Evolutionary conservation across 1,140 invertebrate genomes (phyloP), one percentile per base, ranked within the genome.

Genomic region (Meteorus sp.): DNA sequence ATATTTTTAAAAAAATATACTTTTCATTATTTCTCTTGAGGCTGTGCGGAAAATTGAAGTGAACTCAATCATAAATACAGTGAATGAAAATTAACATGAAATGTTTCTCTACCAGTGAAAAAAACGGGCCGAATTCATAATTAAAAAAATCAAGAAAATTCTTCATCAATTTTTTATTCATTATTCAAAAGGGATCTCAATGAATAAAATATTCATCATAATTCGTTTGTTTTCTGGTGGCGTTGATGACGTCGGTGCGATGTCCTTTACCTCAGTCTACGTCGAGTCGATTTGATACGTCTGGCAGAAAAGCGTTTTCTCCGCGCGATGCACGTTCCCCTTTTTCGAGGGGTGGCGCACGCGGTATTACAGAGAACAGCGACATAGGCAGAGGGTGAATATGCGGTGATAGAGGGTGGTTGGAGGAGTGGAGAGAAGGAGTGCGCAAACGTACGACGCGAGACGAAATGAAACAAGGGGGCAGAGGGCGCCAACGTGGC

Each of bases 401-500:
- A 33, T 9, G 45, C 7, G 29, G 48, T 27, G 47, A 25, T 52
- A 22, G 33, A 11, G n/a, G n/a, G n/a, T 11, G 27, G 29, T 37
- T 4, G 17, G 25, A 23, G 27, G 9, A 27, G 50, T 27, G 51
- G 27, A 43, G 27, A 43, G 27, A 52, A 31, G 35, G n/a, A 35
- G 50, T 31, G 50, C 50, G 33, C 35, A 15, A 52, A 37, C 33
- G 50, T 37, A n/a, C n/a, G n/a, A n/a, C 8, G 20, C 25, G 35
- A 39, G 35, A 39, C 3, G 17, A 39, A 15, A 15, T 15, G 35
- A 39, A 15, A 39, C n/a, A 25, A 48, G 31, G 31, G 70, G 64
- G 71, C 68, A 37, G 53, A 48, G 68, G 67, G 71, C 73, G 73
- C 67, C 72, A 72, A 74, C 75, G 72, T 78, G 75, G 76, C 65